Conservation (phyloP, 2,797 vertebrate genomes). For the Neosalanx taihuensis region DNA sequence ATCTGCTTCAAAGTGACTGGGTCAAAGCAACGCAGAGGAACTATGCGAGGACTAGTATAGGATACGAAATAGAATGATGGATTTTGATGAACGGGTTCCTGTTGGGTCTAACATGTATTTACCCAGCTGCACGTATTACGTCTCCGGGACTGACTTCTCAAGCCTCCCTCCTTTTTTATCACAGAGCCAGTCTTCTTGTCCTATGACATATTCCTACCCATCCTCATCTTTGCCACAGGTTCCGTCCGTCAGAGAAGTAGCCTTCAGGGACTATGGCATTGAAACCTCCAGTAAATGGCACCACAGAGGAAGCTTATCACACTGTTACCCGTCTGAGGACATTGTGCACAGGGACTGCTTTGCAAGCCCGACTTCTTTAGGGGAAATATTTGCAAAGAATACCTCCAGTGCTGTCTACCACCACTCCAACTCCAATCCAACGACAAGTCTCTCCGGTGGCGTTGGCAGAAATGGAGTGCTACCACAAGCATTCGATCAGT, state of each 20-base stretch:
- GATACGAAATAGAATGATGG: constrained; percentile 89
- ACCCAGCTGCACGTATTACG: constrained; percentile 99
- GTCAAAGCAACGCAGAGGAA: constrained; percentile 72
- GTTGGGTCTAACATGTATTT: constrained; percentile 98
- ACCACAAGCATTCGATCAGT: constrained; percentile 97
- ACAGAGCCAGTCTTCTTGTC: constrained; percentile 96
- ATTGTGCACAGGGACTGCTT: constrained; percentile 95
- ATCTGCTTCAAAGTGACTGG: constrained; percentile 95
- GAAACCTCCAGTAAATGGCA: constrained; percentile 96
- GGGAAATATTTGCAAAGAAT: constrained; percentile 91
- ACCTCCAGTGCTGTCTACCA: constrained; percentile 73
- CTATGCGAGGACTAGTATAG: constrained; percentile 91
- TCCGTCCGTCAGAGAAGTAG: constrained; percentile 95
- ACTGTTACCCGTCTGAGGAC: constrained; percentile 93
- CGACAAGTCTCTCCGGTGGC: constrained; percentile 87
- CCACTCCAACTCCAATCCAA: constrained; percentile 81
- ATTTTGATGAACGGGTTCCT: constrained; percentile 98
- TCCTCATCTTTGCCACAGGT: constrained; percentile 95
- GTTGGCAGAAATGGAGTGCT: constrained; percentile 95
- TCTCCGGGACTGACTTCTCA: constrained; percentile 96
- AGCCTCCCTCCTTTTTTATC: constrained; percentile 97
- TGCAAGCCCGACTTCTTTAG: constrained; percentile 81
- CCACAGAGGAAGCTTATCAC: constrained; percentile 89
- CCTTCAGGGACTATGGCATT: constrained; percentile 98
- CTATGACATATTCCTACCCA: constrained; percentile 95